phyloP scores from a whole-genome alignment of 2,888 invertebrate species.

The Halictus quadricinctus region DNA sequence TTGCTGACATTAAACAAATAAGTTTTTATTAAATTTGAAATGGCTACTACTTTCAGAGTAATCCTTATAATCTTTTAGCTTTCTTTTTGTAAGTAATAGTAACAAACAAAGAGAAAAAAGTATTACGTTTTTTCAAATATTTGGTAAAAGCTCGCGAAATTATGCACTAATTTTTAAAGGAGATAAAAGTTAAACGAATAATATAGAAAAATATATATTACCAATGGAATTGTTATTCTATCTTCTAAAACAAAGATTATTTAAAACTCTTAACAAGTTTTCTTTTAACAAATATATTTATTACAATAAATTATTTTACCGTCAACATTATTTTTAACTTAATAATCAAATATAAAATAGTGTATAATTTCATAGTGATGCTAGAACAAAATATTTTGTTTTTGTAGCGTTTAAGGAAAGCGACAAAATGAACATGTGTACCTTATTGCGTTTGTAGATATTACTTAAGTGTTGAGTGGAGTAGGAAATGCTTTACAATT shows the following conservation, averaged over 20 bases:
- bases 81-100: constrained; percentile 7
- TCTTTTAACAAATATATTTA: constrained; percentile 10
- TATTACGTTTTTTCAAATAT: constrained; percentile 14
- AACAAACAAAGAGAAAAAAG: background rate
- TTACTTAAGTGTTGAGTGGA: background rate
- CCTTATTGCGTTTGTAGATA: constrained; percentile 3
- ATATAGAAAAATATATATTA: constrained; percentile 8
- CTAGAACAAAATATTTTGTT: background rate
- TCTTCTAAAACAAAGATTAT: constrained; percentile 1
- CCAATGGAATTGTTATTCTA: constrained; percentile 2
- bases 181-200: constrained; percentile 1
- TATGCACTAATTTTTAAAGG: constrained; percentile 18
- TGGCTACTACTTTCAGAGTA: constrained; percentile 22
- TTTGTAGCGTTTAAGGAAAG: constrained; percentile 7
- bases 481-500: background rate
- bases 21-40: constrained; percentile 12
- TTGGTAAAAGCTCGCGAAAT: background rate
- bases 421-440: background rate
- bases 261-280: background rate
- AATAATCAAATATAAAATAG: constrained; percentile 16
- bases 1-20: background rate
- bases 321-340: constrained; percentile 11
- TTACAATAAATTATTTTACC: background rate
- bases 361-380: constrained; percentile 2
- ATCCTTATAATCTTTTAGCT: constrained; percentile 12